These are phyloP conservation scores for Liasis olivaceus DNA, from an alignment of 2,797 vertebrate species.

Conservation along the genomic window DNA sequence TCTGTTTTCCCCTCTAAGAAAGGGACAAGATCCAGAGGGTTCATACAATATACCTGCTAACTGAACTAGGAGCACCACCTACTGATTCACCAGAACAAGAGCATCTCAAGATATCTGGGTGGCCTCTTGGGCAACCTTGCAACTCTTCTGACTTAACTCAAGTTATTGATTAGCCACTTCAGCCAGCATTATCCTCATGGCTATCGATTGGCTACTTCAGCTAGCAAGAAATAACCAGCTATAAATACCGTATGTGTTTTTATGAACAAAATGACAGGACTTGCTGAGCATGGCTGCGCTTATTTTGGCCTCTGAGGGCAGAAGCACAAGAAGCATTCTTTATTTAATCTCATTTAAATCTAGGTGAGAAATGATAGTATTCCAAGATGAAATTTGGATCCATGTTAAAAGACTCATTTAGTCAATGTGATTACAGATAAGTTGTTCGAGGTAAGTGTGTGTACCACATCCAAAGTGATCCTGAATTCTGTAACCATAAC, in stretches of 20 bases:
- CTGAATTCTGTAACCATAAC: background rate
- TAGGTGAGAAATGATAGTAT: background rate
- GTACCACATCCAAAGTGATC: background rate
- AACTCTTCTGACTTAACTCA: background rate
- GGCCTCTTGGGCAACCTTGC: background rate
- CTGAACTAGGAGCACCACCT: constrained; percentile 25
- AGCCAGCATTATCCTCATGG: background rate
- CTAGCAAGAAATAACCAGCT: background rate
- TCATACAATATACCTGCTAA: background rate
- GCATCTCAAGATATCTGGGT: background rate
- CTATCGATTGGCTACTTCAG: background rate
- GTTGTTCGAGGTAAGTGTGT: background rate
- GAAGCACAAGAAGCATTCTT: background rate
- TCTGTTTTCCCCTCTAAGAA: background rate
- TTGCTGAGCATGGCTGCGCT: background rate
- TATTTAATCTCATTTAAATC: background rate
- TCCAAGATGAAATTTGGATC: background rate
- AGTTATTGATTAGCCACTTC: background rate
- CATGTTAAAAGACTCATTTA: background rate
- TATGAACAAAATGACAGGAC: background rate
- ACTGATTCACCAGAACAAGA: background rate
- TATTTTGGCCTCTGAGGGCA: background rate
- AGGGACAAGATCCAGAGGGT: background rate
- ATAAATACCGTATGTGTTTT: background rate
- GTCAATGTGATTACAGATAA: background rate